Percentiles rank a stretch among this genome's conserved stretches.
Evolutionary conservation across 2,113 vertebrate genomes (phyloP).

Genomic region (Craseonycteris thonglongyai): DNA sequence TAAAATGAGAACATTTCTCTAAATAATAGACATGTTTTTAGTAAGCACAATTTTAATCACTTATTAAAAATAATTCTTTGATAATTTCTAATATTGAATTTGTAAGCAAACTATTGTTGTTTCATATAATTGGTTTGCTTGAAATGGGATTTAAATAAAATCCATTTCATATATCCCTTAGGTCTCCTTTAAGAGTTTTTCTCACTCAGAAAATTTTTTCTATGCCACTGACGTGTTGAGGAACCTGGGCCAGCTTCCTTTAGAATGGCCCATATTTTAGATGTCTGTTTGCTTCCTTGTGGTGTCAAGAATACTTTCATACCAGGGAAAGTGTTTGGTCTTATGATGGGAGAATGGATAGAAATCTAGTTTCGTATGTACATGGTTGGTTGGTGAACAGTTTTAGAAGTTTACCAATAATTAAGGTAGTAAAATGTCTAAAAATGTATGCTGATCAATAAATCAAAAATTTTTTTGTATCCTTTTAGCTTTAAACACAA

Average conservation of each 20-base stretch:
- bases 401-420: neutral
- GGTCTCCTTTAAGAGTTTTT: neutral
- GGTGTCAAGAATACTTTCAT: neutral
- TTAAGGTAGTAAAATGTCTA: neutral
- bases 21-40: neutral
- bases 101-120: neutral
- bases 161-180: neutral
- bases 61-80: neutral
- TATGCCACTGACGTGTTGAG: neutral
- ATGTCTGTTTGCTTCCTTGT: neutral
- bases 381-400: neutral
- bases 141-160: neutral
- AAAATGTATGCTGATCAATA: neutral
- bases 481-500: neutral
- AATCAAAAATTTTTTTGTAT: neutral
- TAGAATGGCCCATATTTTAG: neutral
- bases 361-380: neutral
- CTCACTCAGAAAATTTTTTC: neutral
- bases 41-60: neutral
- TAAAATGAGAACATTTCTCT: constrained; percentile 1
- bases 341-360: neutral
- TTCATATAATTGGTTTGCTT: constrained; percentile 1
- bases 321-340: neutral
- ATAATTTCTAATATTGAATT: neutral
- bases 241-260: neutral